Conservation (phyloP, 2,797 vertebrate genomes). For the Sebastes elongatus region DNA sequence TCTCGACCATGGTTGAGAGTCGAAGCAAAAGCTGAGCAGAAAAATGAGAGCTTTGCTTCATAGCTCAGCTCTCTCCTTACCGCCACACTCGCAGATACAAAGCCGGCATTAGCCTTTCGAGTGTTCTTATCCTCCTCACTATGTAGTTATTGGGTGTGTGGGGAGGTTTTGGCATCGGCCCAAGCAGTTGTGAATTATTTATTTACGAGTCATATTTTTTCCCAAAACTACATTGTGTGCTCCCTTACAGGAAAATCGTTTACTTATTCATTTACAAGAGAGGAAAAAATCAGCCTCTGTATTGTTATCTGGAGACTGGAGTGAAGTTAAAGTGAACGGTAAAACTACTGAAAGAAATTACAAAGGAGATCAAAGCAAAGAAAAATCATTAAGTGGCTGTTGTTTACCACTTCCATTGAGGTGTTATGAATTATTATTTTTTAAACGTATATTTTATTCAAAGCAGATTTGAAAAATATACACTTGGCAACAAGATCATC, state of each 20-base stretch:
- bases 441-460: not conserved
- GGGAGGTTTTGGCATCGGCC: not conserved
- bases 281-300: not conserved
- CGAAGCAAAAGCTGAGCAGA: not conserved
- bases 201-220: slow-evolving; percentile 19
- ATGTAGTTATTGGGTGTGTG: slow-evolving; percentile 1
- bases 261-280: slow-evolving; percentile 32
- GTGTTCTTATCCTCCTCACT: not conserved
- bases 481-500: not conserved
- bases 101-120: not conserved
- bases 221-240: not conserved
- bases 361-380: not conserved
- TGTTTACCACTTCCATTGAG: not conserved
- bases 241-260: slow-evolving; percentile 2
- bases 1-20: not conserved
- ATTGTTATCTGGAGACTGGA: slow-evolving; percentile 3
- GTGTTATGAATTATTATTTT: not conserved
- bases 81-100: not conserved
- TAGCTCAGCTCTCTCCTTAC: not conserved
- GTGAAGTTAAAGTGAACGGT: not conserved
- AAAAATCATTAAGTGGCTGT: not conserved
- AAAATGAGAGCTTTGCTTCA: not conserved
- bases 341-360: not conserved
- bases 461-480: not conserved
- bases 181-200: slow-evolving; percentile 28